Evolutionary conservation across 2,888 invertebrate genomes (phyloP).

Genomic region (Leptopilina myrica): DNA sequence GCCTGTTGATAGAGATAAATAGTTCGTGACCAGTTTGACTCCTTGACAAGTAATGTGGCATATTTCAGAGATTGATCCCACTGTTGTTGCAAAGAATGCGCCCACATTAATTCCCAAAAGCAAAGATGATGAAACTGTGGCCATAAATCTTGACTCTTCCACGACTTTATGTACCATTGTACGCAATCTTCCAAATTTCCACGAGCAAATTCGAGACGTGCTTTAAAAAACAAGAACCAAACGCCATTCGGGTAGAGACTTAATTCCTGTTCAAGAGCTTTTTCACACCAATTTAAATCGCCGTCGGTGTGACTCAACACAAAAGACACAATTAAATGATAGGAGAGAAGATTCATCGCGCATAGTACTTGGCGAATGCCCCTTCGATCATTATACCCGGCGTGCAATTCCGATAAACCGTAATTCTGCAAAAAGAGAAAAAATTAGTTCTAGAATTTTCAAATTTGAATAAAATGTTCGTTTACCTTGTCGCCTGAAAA

Average conservation of each 20-base stretch:
- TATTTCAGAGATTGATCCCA: conserved; percentile 88
- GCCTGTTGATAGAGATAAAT: conserved; percentile 95
- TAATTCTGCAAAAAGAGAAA: conserved; percentile 78
- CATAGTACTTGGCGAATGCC: conserved; percentile 92
- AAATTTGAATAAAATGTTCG: neutral
- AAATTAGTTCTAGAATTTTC: neutral
- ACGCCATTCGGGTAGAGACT: conserved; percentile 88
- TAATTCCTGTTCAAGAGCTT: conserved; percentile 86
- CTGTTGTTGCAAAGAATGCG: conserved; percentile 84
- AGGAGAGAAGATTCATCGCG: conserved; percentile 89
- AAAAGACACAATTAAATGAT: conserved; percentile 90
- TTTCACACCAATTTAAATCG: conserved; percentile 86
- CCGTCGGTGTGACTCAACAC: conserved; percentile 89
- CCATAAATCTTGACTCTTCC: conserved; percentile 90
- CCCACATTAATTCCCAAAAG: conserved; percentile 97
- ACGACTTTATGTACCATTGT: conserved; percentile 87
- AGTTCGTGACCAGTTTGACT: conserved; percentile 94
- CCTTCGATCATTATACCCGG: conserved; percentile 83
- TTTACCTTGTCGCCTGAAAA: conserved; percentile 90
- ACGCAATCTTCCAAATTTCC: conserved; percentile 86
- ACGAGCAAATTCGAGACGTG: conserved; percentile 88
- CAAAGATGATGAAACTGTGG: conserved; percentile 95
- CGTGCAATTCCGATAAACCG: conserved; percentile 86
- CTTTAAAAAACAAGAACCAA: conserved; percentile 95
- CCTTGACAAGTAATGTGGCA: conserved; percentile 84